Evolutionary conservation across 1,140 invertebrate species (phyloP), one percentile per base, ranked within the genome.

Genomic region (Lutraria rhynchaena): DNA sequence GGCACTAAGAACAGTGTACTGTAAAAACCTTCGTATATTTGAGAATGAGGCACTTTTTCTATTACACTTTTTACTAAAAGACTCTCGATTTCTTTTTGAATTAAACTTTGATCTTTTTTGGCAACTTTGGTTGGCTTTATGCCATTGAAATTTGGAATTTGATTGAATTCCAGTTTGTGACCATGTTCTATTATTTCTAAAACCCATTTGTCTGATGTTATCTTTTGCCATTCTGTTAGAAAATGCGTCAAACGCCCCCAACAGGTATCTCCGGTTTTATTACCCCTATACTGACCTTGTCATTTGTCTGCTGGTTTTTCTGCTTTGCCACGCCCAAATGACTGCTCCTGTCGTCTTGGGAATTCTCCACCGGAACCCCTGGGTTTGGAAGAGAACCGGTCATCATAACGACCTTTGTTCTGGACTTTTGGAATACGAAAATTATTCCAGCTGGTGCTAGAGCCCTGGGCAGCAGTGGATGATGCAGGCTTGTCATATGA

Each of bases 1-100:
- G 76, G 81, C 24, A 81, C 67, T n/a, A 83, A 57, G 55, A 85
- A 86, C 24, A 83, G 65, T 11, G 82, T 82, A 73, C 81, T 82
- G 81, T 83, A 81, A 81, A 83, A 81, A 83, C 81, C 41, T 65
- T 41, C 5, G 15, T 41, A 41, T 41, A 41, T 41, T 41, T 41
- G 37, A 41, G 5, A 7, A 7, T 7, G 5, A 41, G 37, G 37
- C 5, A 57, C 75, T 27, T 19, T 29, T 24, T 78, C 63, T 57
- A 78, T 49, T 27, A 29, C 61, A 19, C 27, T 13, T 67, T 77
- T 77, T 41, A 55, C 31, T 31, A 57, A 17, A 24, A 77, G 24
- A 41, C 29, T 33, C 44, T 57, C 29, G 29, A 77, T 58, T 44
- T 77, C 61, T 77, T 7, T 24, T 37, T 65, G 24, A 44, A 69